Evolutionary conservation across 2,888 invertebrate species (phyloP), one percentile per base, ranked within the genome.

Genomic region (Microctonus brassicae): DNA sequence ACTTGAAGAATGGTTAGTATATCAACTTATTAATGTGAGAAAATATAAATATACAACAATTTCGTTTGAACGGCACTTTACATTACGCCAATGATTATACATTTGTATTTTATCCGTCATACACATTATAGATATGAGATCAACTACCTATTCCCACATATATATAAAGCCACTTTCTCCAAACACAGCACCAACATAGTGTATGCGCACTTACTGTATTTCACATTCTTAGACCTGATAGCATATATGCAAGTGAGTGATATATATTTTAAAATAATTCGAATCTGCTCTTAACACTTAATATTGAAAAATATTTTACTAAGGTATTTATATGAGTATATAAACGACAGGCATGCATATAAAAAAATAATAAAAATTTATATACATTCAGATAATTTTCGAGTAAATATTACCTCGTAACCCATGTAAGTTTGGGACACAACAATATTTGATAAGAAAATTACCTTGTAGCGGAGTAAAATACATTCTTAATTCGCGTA

Each of bases 131-230:
- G 17, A 47, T 7, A 47, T n/a, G 17, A 47, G 47, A 47, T 47
- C 39, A 42, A 64, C 42, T 39, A 62, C 33, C 52, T 47, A 29
- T 64, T 64, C 63, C 63, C 52, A 20, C 26, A 52, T 60, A 29
- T 60, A 29, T 26, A n/a, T n/a, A n/a, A n/a, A n/a, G n/a, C 47
- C 26, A 47, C 52, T 64, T 64, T 52, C 52, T 52, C 52, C 33
- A 29, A 20, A 17, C 20, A 39, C 47, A 17, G 17, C 47, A 17
- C 63, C 1, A 24, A 33, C 33, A 52, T 52, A 42, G 29, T 33
- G 24, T 42, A 64, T 11, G 17, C 33, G 52, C 20, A 36, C n/a
- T 22, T 6, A 39, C 24, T 33, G 11, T 55, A 22, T 22, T 60
- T 60, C 20, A 17, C 17, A 20, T 60, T 34, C 17, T 17, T 5